Base-by-base conservation (phyloP, 2,888 invertebrate species). In the Eupithecia abbreviata region DNA sequence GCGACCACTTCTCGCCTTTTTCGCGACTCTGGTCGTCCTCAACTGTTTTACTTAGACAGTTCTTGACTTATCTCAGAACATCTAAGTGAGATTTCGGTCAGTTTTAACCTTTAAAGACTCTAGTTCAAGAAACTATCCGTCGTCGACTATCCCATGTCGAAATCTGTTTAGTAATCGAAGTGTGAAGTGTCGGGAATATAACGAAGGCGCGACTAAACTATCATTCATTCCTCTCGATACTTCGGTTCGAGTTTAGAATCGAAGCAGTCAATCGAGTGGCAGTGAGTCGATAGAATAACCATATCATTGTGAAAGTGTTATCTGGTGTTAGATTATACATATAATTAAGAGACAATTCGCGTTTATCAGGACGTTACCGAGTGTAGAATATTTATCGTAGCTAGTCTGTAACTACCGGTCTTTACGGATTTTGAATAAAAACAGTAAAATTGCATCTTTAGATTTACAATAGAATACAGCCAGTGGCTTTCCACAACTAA, bases 401-500 rank as follows among this genome's bases (percentile, higher is more conserved):
- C 90, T 90, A 90, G 90, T 91, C 89, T 84, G 77, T 82, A 84
- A 84, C 84, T 87, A 78, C 83, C 82, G 86, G 77, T 82, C 83
- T 85, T 82, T 87, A 88, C 90, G 89, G 81, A 78, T 76, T 77
- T 67, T 75, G 72, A 43, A 62, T 72, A 76, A 69, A 73, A 75
- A 49, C 65, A 62, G 71, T 47, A 30, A 43, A 66, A 5, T 70
- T 68, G 70, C 49, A 51, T 15, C 18, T 42, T 76, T 70, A 58
- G 30, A 74, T 70, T 74, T 18, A 55, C 67, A 49, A 51, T 67
- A 47, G 58, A 30, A 62, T 12, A 10, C 5, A 47, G 47, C 69
- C 18, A 47, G 9, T 69, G 3, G 5, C 15, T 69, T 69, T 18
- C 12, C 30, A 18, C 12, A 18, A 49, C 47, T 30, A 47, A 68